phyloP scores from a whole-genome alignment of 1,140 invertebrate genomes.

The Muscidifurax raptorellus region DNA sequence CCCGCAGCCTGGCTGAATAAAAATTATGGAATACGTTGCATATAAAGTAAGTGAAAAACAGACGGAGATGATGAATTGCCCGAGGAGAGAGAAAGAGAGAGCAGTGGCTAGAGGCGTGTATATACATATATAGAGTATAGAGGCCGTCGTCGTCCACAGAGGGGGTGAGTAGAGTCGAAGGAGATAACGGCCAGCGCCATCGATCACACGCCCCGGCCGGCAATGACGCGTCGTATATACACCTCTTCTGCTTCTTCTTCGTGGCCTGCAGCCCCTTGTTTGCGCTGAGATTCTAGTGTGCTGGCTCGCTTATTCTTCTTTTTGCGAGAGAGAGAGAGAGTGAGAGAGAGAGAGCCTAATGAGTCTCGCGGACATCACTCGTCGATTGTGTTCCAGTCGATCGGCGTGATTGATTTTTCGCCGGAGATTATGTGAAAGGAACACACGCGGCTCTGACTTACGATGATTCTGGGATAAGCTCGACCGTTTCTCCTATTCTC shows the following conservation, averaged over 20 bases:
- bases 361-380: conserved; percentile 9
- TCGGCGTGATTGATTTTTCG: conserved; percentile 42
- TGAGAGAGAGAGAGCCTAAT: not conserved
- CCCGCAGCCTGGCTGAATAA: conserved; percentile 68
- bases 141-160: conserved; percentile 60
- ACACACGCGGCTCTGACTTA: not conserved
- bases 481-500: not conserved
- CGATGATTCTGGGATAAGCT: not conserved
- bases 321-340: not conserved
- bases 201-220: conserved; percentile 71
- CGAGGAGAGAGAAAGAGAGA: conserved; percentile 46
- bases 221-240: conserved; percentile 65
- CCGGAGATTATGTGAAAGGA: not conserved
- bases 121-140: not conserved
- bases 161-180: conserved; percentile 58
- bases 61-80: conserved; percentile 75
- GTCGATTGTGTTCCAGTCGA: conserved; percentile 21
- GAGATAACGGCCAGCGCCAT: conserved; percentile 73
- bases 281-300: conserved; percentile 23
- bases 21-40: conserved; percentile 76
- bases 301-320: conserved; percentile 1
- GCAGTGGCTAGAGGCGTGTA: not conserved
- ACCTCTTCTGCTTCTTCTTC: conserved; percentile 32
- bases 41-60: conserved; percentile 76
- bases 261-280: conserved; percentile 30